Evolutionary conservation across 2,797 vertebrate species (phyloP).

Genomic region (Jordanella pulchra): DNA sequence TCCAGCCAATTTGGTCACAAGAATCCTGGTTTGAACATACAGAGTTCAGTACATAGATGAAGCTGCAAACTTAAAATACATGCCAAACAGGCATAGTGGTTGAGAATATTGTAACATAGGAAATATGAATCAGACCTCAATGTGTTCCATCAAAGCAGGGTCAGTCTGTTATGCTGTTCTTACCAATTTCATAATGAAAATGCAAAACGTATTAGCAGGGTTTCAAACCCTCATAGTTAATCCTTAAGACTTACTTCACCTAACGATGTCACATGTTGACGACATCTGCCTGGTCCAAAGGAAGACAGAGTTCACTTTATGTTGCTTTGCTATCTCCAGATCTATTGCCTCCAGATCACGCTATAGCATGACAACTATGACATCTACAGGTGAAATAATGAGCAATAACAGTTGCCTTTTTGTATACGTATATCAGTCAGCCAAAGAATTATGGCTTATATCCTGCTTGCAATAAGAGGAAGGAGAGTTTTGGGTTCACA

Average conservation of each 20-base stretch:
- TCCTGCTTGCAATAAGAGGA: constrained; percentile 46
- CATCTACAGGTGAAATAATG: background rate
- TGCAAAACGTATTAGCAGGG: background rate
- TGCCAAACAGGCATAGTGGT: background rate
- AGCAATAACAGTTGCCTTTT: constrained; percentile 14
- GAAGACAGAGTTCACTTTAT: background rate
- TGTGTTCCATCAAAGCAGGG: background rate
- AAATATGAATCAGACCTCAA: background rate
- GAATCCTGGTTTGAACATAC: background rate
- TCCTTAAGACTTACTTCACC: no score
- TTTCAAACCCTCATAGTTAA: background rate
- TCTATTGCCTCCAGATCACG: background rate
- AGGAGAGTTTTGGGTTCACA: constrained; percentile 41
- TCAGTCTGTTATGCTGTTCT: background rate
- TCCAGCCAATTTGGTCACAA: background rate
- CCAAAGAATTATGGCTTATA: constrained; percentile 45
- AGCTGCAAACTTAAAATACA: background rate
- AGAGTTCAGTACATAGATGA: background rate
- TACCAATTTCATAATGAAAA: background rate
- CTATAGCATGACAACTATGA: background rate
- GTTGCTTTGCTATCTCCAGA: background rate
- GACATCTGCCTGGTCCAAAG: background rate
- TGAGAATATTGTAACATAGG: background rate
- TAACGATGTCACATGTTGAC: background rate
- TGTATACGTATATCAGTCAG: background rate